Evolutionary conservation across 2,888 invertebrate genomes (phyloP).

Genomic region (Tipula vernalis): DNA sequence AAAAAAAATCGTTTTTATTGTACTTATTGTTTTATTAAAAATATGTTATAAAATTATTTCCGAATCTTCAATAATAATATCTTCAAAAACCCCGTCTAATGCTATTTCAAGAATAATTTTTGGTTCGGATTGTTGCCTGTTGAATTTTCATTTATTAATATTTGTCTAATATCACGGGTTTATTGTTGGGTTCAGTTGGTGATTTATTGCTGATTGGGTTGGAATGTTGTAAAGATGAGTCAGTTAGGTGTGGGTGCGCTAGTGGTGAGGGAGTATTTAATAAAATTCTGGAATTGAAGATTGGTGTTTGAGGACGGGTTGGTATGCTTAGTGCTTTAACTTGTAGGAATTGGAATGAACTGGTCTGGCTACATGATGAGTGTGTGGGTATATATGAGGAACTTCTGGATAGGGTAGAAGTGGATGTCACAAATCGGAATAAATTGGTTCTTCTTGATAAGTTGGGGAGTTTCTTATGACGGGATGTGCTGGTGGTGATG

Average conservation of each 20-base stretch:
- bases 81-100: not conserved
- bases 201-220: not conserved
- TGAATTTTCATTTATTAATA: not conserved
- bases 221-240: not conserved
- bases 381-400: not conserved
- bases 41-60: not conserved
- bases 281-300: not conserved
- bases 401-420: not conserved
- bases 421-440: not conserved
- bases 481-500: not conserved
- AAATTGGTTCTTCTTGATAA: not conserved
- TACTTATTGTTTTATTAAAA: not conserved
- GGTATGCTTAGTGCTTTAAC: not conserved
- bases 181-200: not conserved
- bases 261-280: too few species aligned
- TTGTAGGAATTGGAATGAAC: not conserved
- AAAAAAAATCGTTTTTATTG: not conserved
- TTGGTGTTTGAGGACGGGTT: not conserved
- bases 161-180: not conserved
- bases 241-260: too few species aligned
- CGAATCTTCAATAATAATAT: not conserved
- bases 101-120: not conserved
- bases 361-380: not conserved
- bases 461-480: not conserved
- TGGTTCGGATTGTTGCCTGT: not conserved